Evolutionary conservation across 2,888 invertebrate genomes (phyloP).

Genomic region (Antheraea assamensis): DNA sequence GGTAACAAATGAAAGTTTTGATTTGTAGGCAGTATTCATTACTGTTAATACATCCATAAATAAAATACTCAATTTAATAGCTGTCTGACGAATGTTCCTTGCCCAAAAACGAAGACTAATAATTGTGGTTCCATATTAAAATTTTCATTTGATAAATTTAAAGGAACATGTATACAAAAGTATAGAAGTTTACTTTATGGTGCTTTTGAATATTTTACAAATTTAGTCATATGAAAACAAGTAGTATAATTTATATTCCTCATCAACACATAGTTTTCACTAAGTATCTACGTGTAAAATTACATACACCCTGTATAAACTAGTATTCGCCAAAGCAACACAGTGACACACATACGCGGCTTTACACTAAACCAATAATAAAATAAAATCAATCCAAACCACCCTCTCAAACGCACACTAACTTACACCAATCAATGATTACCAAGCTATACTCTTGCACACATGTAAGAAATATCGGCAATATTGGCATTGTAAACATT

Average conservation of each 20-base stretch:
- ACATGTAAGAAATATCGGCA: slow-evolving; percentile 64
- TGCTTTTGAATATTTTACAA: neutral
- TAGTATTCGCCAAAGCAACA: slow-evolving; percentile 64
- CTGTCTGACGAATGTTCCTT: too few species aligned
- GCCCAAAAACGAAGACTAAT: too few species aligned
- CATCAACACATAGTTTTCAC: neutral
- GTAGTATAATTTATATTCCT: neutral
- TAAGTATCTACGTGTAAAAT: neutral
- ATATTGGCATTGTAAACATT: slow-evolving; percentile 81
- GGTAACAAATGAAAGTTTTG: too few species aligned
- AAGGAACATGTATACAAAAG: too few species aligned
- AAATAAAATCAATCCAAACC: slow-evolving; percentile 80
- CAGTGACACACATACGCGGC: slow-evolving; percentile 81
- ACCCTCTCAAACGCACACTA: slow-evolving; percentile 72
- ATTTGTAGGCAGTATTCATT: too few species aligned
- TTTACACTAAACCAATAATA: slow-evolving; percentile 81
- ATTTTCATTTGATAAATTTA: too few species aligned
- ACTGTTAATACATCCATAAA: too few species aligned
- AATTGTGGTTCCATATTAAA: too few species aligned
- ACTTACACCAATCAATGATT: slow-evolving; percentile 63
- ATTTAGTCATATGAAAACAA: neutral
- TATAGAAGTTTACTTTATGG: too few species aligned
- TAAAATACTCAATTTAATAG: too few species aligned
- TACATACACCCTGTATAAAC: slow-evolving; percentile 29
- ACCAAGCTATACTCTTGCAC: slow-evolving; percentile 51